Base-by-base conservation (phyloP, 2,797 vertebrate genomes). In the Decapterus maruadsi region DNA sequence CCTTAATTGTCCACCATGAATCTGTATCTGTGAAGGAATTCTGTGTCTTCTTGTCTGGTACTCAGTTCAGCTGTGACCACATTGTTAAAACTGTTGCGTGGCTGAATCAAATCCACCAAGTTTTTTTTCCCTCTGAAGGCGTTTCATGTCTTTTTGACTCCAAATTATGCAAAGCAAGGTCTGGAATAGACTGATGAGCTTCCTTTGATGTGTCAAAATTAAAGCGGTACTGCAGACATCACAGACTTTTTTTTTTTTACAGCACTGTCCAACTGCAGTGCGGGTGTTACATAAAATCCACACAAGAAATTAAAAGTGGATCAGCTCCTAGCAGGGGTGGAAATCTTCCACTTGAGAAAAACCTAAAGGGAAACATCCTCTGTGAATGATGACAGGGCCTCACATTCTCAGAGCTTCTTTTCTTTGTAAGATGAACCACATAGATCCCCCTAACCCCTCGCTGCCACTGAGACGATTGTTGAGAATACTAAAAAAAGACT, bases 141-240 rank as follows among this genome's bases (percentile, higher is more conserved):
- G 1, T 64, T 80, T 82, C 78, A 75, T 75, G 71, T 84, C 72
- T 68, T 65, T 80, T 75, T 57, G 56, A 79, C 64, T 78, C 51
- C 55, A 81, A 82, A 73, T 78, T 73, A 87, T 70, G 58, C 67
- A 84, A 89, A 85, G 81, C 45, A 78, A 68, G 72, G 53, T 43
- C 65, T 71, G 73, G 61, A 69, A 78, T 20, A 86, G 55, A 61
- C 63, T 6, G 26, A 86, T 4, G 65, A 80, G 68, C 55, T 34
- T 50, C 50, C 72, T 93, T 90, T 93, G 89, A 92, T 84, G 88
- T 83, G 81, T 82, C 61, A 74, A 85, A 26, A 89, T 80, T 76
- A 82, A 86, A 89, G 81, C 83, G 56, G 73, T 34, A 38, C 63
- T 48, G 72, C 80, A 89, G 72, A 90, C 82, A 86, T 80, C 81